Evolutionary conservation across 2,888 invertebrate genomes (phyloP).

Genomic region (Synanthedon formicaeformis): DNA sequence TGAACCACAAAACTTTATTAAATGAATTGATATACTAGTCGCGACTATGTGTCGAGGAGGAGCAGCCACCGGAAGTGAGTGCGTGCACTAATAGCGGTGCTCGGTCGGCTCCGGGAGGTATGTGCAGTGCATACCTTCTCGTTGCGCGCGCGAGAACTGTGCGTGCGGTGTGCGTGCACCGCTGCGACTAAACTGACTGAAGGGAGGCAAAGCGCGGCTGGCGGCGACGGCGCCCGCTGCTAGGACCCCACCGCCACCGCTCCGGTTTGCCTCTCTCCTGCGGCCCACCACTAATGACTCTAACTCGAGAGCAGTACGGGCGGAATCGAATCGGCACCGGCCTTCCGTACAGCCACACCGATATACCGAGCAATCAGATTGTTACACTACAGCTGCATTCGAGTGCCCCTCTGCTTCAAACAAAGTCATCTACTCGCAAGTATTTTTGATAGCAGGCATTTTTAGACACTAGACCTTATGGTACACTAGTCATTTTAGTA

Average conservation of each 20-base stretch:
- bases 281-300: conserved; percentile 53
- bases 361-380: conserved; percentile 3
- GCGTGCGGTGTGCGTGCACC: conserved; percentile 71
- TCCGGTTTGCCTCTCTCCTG: conserved; percentile 48
- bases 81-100: conserved; percentile 24
- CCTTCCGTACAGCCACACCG: conserved; percentile 39
- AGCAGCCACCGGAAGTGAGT: conserved; percentile 58
- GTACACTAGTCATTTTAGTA: no score
- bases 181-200: conserved; percentile 59
- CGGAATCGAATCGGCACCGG: conserved; percentile 60
- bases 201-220: conserved; percentile 45
- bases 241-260: conserved; percentile 20
- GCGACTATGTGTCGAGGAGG: neutral
- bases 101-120: conserved; percentile 18
- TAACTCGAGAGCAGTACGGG: conserved; percentile 57
- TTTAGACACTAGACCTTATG: no score
- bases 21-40: conserved; percentile 3
- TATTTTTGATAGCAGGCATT: no score
- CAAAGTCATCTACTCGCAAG: neutral
- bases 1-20: conserved; percentile 2
- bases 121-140: conserved; percentile 58
- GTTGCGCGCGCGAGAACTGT: conserved; percentile 66
- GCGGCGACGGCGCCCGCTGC: conserved; percentile 23
- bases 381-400: neutral
- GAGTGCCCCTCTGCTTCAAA: neutral